phyloP scores from a whole-genome alignment of 2,888 invertebrate genomes.

The Drosophila paramelanica region DNA sequence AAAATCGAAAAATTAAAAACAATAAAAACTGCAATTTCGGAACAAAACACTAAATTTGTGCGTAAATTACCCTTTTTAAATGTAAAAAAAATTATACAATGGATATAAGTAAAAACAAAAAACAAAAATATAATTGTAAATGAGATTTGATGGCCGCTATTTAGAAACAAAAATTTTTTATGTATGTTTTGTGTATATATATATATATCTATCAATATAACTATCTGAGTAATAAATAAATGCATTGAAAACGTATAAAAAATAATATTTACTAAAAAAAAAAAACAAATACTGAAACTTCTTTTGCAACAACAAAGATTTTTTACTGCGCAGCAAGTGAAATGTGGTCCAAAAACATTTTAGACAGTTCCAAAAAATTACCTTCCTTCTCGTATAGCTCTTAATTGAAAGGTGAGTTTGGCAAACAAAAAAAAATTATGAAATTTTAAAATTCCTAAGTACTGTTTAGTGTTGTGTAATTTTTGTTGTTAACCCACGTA shows the following conservation, averaged over 20 bases:
- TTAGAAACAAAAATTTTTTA: slow-evolving; percentile 67
- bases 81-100: slow-evolving; percentile 54
- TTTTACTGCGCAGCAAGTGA: slow-evolving; percentile 47
- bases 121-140: slow-evolving; percentile 48
- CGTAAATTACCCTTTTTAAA: slow-evolving; percentile 60
- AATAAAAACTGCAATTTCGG: slow-evolving; percentile 49
- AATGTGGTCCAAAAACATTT: slow-evolving; percentile 65
- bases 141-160: slow-evolving; percentile 47
- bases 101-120: slow-evolving; percentile 9
- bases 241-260: slow-evolving; percentile 68
- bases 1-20: slow-evolving; percentile 24
- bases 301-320: slow-evolving; percentile 44
- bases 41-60: slow-evolving; percentile 56
- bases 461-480: slow-evolving; percentile 37
- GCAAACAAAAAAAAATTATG: slow-evolving; percentile 24
- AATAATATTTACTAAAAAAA: slow-evolving; percentile 15
- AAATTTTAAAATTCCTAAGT: slow-evolving; percentile 36
- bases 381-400: slow-evolving; percentile 28
- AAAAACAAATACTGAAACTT: slow-evolving; percentile 33
- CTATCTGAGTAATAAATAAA: slow-evolving; percentile 75
- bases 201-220: slow-evolving; percentile 67
- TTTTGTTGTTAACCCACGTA: slow-evolving; percentile 14
- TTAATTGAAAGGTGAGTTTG: slow-evolving; percentile 63
- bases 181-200: slow-evolving; percentile 76
- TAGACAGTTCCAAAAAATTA: slow-evolving; percentile 24